These are phyloP conservation scores for Clytia hemisphaerica DNA, from an alignment of 30 jellyfish, hydroid and myxozoan species.

Conservation along the genomic window DNA sequence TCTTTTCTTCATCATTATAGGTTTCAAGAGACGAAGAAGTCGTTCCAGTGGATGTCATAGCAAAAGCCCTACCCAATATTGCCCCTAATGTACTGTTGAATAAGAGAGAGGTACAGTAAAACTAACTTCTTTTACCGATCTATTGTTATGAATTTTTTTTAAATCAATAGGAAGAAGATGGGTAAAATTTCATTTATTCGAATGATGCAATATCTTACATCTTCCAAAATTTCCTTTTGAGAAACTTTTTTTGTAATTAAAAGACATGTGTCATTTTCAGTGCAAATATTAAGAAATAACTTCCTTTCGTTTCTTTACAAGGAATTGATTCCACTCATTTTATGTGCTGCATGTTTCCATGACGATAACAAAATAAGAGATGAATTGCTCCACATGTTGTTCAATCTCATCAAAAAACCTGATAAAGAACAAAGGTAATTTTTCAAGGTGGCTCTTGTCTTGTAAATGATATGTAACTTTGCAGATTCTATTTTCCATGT, in stretches of 20 bases:
- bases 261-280: too few species aligned
- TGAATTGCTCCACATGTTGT: constrained; percentile 72
- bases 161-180: too few species aligned
- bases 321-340: constrained; percentile 89
- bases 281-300: too few species aligned
- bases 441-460: background rate
- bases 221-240: background rate
- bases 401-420: constrained; percentile 84
- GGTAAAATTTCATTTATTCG: background rate
- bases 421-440: constrained; percentile 83
- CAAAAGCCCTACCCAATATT: constrained; percentile 80
- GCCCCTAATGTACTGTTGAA: constrained; percentile 92
- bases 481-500: too few species aligned
- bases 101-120: constrained; percentile 78
- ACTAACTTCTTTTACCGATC: too few species aligned
- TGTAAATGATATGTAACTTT: too few species aligned
- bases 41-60: constrained; percentile 60
- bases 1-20: background rate
- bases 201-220: background rate
- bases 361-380: constrained; percentile 70
- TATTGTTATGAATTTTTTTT: too few species aligned
- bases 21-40: constrained; percentile 31
- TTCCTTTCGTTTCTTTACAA: background rate
- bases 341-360: constrained; percentile 82
- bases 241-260: background rate